Percentiles rank a stretch among this genome's conserved stretches.
These are phyloP conservation scores for Otus sunia DNA, from an alignment of 2,113 vertebrate genomes.

Conservation along the genomic window DNA sequence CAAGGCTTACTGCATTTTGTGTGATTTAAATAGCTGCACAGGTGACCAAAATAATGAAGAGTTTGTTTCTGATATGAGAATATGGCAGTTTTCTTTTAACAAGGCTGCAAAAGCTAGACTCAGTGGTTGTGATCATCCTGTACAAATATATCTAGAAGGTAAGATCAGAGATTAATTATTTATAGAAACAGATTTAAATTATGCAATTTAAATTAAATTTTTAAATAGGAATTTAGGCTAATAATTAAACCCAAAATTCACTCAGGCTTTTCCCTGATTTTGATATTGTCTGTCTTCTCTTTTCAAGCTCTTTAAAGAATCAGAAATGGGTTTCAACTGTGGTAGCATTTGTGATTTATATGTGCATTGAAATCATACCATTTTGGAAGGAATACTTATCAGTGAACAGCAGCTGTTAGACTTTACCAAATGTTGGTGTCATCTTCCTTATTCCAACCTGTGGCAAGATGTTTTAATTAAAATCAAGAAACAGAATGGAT, in stretches of 20 bases:
- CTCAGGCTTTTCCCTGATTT: neutral
- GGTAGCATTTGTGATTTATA: neutral
- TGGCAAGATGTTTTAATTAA: neutral
- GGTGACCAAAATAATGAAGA: neutral
- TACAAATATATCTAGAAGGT: neutral
- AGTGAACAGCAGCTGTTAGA: neutral
- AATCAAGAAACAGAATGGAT: neutral
- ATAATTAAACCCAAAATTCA: neutral
- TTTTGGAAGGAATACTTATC: neutral
- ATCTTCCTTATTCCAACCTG: neutral
- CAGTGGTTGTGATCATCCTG: neutral
- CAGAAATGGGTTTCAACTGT: neutral
- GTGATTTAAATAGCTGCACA: neutral
- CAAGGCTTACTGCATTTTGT: neutral
- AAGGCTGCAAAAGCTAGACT: neutral
- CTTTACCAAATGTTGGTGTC: neutral
- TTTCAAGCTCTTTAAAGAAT: neutral
- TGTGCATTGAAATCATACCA: neutral
- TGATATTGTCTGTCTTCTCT: neutral
- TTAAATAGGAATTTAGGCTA: neutral
- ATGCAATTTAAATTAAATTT: neutral
- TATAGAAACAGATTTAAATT: neutral
- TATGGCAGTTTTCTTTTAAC: neutral
- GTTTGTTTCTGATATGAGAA: neutral
- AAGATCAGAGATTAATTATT: neutral